A percentile compares a stretch with the other conserved stretches of the same genome.
phyloP scores from a whole-genome alignment of 2,888 invertebrate species.

The Busseola fusca region DNA sequence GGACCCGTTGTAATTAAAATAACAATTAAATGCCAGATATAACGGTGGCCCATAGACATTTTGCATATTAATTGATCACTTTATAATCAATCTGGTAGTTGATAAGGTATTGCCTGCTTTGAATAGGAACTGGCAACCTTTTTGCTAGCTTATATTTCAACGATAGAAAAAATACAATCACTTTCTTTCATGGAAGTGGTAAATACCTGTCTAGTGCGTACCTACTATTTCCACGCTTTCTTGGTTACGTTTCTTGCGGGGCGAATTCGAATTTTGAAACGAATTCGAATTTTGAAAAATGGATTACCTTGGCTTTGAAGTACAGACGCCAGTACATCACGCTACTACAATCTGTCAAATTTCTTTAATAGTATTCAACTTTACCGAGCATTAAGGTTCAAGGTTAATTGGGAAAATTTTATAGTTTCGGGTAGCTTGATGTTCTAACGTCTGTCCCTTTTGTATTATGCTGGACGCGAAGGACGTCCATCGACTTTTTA shows the following conservation, averaged over 20 bases:
- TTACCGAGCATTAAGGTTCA: too few species aligned
- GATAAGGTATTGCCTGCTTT: slow-evolving; percentile 10
- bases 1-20: slow-evolving; percentile 44
- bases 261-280: not conserved
- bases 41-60: slow-evolving; percentile 22
- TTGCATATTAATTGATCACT: slow-evolving; percentile 38
- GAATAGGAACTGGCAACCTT: not conserved
- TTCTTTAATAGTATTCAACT: too few species aligned
- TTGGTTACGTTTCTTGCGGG: not conserved
- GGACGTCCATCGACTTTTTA: too few species aligned
- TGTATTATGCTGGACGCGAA: too few species aligned
- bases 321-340: too few species aligned
- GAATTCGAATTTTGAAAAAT: too few species aligned
- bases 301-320: not conserved
- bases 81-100: slow-evolving; percentile 6
- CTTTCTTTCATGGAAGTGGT: not conserved
- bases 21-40: slow-evolving; percentile 34
- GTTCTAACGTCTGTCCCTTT: too few species aligned
- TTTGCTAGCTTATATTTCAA: not conserved
- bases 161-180: not conserved
- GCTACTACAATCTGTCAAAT: too few species aligned
- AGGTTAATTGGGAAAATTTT: too few species aligned
- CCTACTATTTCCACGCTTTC: slow-evolving; percentile 7
- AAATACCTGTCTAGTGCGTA: not conserved
- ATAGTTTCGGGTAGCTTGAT: too few species aligned